These are phyloP conservation scores for Pogonocherus hispidulus DNA, from an alignment of 2,888 invertebrate genomes.

Conservation along the genomic window DNA sequence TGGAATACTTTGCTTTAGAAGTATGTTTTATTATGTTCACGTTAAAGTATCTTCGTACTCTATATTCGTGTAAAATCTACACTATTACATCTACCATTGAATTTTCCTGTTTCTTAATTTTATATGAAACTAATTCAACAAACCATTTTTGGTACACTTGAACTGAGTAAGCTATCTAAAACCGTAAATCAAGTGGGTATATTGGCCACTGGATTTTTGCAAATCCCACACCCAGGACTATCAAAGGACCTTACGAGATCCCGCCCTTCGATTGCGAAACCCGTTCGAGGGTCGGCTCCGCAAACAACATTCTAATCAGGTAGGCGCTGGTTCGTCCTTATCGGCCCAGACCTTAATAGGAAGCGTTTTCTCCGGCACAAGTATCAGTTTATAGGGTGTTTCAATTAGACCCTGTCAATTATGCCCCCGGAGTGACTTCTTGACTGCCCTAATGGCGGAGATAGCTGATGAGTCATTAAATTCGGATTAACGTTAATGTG, in stretches of 20 bases:
- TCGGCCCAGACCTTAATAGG: constrained; percentile 15
- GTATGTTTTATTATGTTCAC: too few species aligned
- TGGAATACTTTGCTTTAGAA: too few species aligned
- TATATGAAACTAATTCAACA: too few species aligned
- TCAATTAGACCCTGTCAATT: constrained; percentile 25
- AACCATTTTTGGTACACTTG: too few species aligned
- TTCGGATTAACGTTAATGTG: neutral
- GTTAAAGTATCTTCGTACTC: too few species aligned
- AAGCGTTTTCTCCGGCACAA: constrained; percentile 10
- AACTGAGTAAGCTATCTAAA: neutral
- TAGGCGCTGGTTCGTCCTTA: constrained; percentile 14
- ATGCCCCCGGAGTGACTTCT: constrained; percentile 12
- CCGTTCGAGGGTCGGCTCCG: constrained; percentile 14
- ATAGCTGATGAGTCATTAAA: constrained; percentile 11
- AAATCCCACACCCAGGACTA: constrained; percentile 20
- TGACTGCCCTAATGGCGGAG: constrained; percentile 14
- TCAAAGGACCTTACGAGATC: constrained; percentile 34
- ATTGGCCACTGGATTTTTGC: neutral
- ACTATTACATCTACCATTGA: too few species aligned
- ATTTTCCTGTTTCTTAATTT: too few species aligned
- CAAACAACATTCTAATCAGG: constrained; percentile 31
- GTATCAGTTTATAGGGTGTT: constrained; percentile 27
- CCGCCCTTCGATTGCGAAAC: constrained; percentile 26
- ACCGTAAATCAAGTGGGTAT: neutral
- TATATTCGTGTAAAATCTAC: too few species aligned